Base-by-base conservation (phyloP, 2,888 invertebrate species). In the Trisateles emortualis region DNA sequence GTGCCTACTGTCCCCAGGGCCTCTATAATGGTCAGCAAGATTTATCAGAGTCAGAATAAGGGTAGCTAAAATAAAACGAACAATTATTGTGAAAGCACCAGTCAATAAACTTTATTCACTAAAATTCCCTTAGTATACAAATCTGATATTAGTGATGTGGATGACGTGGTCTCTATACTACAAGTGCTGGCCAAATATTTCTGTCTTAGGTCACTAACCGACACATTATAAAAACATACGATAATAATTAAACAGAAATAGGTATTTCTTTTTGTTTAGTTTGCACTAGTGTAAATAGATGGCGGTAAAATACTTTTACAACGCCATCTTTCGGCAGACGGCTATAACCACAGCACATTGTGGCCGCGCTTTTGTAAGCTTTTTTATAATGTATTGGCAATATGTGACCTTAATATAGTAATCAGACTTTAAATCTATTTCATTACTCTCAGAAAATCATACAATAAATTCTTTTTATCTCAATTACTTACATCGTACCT, bases 71-170 rank as follows among this genome's bases (percentile, higher is more conserved):
- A 90, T 91, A 72, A 92, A 92, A 92, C 87, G 30, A 84, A 83
- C 84, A 79, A 78, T 86, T 84, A 83, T 87, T 91, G 91, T 92
- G 91, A 92, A 92, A 92, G 92, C 92, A 92, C 92, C 92, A 92
- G 90, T 92, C 92, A 91, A 88, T 90, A 90, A 86, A 69, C 67
- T 90, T 92, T 92, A 92, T 91, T 92, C 78, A 88, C 90, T 91
- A 92, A 87, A 87, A 87, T 81, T 79, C 80, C 77, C 84, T 88
- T 90, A 86, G 85, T 87, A 87, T 90, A 90, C 88, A 88, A 82
- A 84, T 81, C 79, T 83, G 83, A 85, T 71, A 64, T 64, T 54
- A 41, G 68, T 66, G 44, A 55, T 53, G 61, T 72, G 59, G 72
- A 64, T 81, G 79, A 76, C 65, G 73, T 79, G 73, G 64, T 66